Base-by-base conservation (phyloP, 2,888 invertebrate species). In the Oeneis ivallda region DNA sequence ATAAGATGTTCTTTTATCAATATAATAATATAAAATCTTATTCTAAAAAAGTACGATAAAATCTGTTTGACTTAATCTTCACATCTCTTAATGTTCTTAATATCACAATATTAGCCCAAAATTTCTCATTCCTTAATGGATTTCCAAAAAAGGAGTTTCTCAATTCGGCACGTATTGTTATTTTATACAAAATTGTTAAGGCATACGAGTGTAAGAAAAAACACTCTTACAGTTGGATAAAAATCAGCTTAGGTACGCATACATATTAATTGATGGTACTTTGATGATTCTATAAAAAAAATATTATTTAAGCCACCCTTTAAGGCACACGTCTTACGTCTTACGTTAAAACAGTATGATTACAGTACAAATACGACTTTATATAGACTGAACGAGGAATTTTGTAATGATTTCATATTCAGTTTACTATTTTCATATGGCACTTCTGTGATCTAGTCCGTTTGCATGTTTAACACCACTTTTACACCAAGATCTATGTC, bases 21-120 rank as follows among this genome's bases (percentile, higher is more conserved):
- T 15, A 52, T 2, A 9, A 53, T 53, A 32, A 34, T 34, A 15
- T 34, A 34, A 50, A 50, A 26, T 26, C 26, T 11, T 53, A 34
- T 53, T 37, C 52, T 37, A 10, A 34, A 53, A 53, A 53, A 53
- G n/a, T 15, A 53, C n/a, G n/a, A 37, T 34, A 10, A 52, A 52
- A 32, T 32, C 32, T 13, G 7, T 8, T 5, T 13, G 4, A 13
- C 26, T n/a, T n/a, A n/a, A n/a, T n/a, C n/a, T n/a, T n/a, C n/a
- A n/a, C n/a, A n/a, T n/a, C n/a, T n/a, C n/a, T n/a, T n/a, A n/a
- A n/a, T n/a, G n/a, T n/a, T n/a, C n/a, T n/a, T n/a, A n/a, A n/a
- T n/a, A 6, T 6, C 6, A 9, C 15, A 6, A 47, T 50, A 52
- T 32, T 52, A 8, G 32, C n/a, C n/a, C 50, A 52, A 52, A 13